These are phyloP conservation scores for Isoperla grammatica DNA, from an alignment of 2,888 invertebrate species.

Conservation along the genomic window DNA sequence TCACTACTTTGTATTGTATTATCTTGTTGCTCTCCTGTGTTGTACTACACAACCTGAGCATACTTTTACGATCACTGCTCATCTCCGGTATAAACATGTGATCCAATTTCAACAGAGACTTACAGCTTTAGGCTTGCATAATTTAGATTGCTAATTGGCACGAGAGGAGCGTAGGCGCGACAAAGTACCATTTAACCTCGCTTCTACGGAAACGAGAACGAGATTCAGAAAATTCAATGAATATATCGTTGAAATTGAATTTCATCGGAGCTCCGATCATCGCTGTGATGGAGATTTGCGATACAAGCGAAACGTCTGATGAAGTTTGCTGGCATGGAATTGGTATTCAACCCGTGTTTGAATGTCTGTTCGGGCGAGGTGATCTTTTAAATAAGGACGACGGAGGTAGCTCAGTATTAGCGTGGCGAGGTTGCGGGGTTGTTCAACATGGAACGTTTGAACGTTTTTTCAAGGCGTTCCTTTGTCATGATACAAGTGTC, in stretches of 20 bases:
- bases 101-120: conserved; percentile 14
- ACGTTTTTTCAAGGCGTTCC: too few species aligned
- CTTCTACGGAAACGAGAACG: neutral
- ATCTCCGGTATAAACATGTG: conserved; percentile 6
- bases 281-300: too few species aligned
- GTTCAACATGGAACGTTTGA: too few species aligned
- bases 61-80: conserved; percentile 13
- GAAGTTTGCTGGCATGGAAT: too few species aligned
- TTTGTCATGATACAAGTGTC: too few species aligned
- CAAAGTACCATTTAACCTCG: conserved; percentile 3
- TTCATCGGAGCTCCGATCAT: neutral
- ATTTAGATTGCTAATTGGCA: conserved; percentile 15
- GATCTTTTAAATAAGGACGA: too few species aligned
- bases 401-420: too few species aligned
- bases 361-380: too few species aligned
- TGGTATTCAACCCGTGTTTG: too few species aligned
- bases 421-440: too few species aligned
- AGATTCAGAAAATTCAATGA: conserved; percentile 8
- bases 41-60: neutral
- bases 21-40: neutral
- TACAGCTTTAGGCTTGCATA: conserved; percentile 11
- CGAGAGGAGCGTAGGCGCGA: neutral
- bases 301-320: too few species aligned
- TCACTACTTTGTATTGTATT: conserved; percentile 13
- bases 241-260: conserved; percentile 4